A percentile compares a stretch with the other conserved stretches of the same genome.
These are phyloP conservation scores for Turritopsis dohrnii DNA, from an alignment of 30 jellyfish, hydroid and myxozoan genomes.

Conservation along the genomic window DNA sequence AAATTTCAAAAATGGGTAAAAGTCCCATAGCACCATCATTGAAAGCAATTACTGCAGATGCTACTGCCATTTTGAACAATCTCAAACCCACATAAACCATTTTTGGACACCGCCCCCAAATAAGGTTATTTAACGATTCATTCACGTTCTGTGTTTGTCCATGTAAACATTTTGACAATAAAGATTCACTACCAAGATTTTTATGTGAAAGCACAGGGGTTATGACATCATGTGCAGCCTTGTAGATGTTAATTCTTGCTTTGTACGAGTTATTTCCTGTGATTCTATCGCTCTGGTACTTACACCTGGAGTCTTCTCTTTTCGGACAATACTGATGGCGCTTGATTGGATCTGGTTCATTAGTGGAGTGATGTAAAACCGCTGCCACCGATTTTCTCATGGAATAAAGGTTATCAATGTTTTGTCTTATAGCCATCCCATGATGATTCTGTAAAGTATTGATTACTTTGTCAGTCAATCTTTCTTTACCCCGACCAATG, in stretches of 20 bases:
- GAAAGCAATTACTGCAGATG: constrained; percentile 32
- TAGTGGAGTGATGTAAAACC: constrained; percentile 35
- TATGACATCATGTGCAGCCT: constrained; percentile 29
- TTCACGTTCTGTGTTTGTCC: constrained; percentile 39
- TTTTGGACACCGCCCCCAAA: constrained; percentile 40
- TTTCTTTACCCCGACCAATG: constrained; percentile 33
- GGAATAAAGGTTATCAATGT: constrained; percentile 31
- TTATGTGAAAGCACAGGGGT: constrained; percentile 27
- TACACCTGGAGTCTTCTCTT: constrained; percentile 41
- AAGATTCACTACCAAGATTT: constrained; percentile 36
- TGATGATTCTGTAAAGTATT: constrained; percentile 36
- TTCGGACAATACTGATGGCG: constrained; percentile 40
- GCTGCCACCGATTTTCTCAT: constrained; percentile 49
- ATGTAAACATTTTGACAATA: constrained; percentile 35
- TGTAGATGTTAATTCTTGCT: constrained; percentile 16
- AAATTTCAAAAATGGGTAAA: neutral
- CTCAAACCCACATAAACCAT: constrained; percentile 4
- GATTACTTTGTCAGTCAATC: constrained; percentile 36
- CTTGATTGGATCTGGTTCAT: constrained; percentile 12
- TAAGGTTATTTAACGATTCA: constrained; percentile 30
- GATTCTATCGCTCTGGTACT: constrained; percentile 40
- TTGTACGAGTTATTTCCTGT: constrained; percentile 37
- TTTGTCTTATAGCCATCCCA: constrained; percentile 61
- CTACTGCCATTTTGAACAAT: constrained; percentile 15
- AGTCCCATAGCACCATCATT: constrained; percentile 32